phyloP scores from a whole-genome alignment of 2,113 vertebrate species.

The Eurystomus gularis region DNA sequence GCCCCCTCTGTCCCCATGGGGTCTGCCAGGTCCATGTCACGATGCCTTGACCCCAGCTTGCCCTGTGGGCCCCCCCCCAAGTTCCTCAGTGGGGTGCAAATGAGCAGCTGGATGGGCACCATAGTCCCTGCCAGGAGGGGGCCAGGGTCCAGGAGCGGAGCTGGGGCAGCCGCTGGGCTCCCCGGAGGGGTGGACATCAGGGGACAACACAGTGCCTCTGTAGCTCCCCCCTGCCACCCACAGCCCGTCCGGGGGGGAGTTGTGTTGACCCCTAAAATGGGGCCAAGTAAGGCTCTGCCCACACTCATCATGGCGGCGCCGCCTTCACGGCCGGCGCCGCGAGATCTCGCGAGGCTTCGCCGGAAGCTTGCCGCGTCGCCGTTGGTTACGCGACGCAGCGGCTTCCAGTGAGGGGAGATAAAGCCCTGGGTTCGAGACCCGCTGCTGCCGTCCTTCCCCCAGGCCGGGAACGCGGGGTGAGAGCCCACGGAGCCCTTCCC shows the following conservation, averaged over 20 bases:
- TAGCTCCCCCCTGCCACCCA: not conserved
- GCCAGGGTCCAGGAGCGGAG: too few species aligned
- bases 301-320: not conserved
- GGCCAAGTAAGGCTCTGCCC: not conserved
- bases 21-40: rapidly evolving
- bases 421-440: not conserved
- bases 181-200: too few species aligned
- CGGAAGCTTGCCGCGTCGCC: not conserved
- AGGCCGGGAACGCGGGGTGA: too few species aligned
- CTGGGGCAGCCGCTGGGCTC: too few species aligned
- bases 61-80: rapidly evolving
- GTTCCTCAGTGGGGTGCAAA: not conserved
- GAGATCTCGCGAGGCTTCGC: not conserved
- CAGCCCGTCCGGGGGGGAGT: too few species aligned
- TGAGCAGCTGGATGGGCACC: not conserved
- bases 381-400: not conserved
- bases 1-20: not conserved
- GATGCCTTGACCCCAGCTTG: too few species aligned
- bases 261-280: too few species aligned
- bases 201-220: rapidly evolving
- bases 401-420: rapidly evolving
- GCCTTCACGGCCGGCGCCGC: not conserved
- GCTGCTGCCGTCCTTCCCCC: too few species aligned
- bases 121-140: not conserved
- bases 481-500: not conserved